These are phyloP conservation scores for Nasonovia ribisnigri DNA, from an alignment of 2,888 invertebrate genomes.

Conservation along the genomic window DNA sequence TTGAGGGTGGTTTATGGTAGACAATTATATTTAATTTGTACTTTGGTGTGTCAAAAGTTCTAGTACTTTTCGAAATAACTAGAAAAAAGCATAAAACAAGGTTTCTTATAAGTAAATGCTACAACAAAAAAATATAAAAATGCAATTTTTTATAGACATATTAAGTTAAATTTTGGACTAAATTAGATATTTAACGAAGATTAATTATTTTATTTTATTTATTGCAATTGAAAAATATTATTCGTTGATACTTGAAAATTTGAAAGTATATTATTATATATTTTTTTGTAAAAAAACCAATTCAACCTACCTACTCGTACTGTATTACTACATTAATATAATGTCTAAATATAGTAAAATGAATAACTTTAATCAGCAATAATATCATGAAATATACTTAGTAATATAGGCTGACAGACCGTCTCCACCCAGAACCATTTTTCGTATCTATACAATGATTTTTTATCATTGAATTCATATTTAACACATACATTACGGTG, in stretches of 20 bases:
- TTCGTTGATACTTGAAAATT: not conserved
- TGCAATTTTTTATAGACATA: too few relatives aligned
- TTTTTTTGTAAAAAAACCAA: not conserved
- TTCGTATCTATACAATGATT: not conserved
- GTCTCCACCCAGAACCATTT: not conserved
- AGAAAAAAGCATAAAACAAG: not conserved
- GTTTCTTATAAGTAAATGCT: not conserved
- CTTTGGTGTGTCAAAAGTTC: too few relatives aligned
- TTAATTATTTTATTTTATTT: not conserved
- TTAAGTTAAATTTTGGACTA: not conserved
- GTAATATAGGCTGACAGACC: not conserved
- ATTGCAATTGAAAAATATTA: not conserved
- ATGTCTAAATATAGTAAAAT: not conserved
- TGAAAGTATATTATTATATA: not conserved
- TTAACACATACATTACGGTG: not conserved
- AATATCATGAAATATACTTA: not conserved
- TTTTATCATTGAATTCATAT: not conserved
- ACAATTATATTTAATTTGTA: too few relatives aligned
- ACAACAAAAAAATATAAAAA: not conserved
- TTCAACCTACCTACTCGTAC: not conserved
- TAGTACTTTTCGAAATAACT: too few relatives aligned
- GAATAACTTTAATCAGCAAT: not conserved
- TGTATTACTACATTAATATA: too few relatives aligned
- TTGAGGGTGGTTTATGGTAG: too few relatives aligned
- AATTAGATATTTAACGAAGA: not conserved